Base-by-base conservation (phyloP, 2,888 invertebrate species). In the Argyresthia goedartella region DNA sequence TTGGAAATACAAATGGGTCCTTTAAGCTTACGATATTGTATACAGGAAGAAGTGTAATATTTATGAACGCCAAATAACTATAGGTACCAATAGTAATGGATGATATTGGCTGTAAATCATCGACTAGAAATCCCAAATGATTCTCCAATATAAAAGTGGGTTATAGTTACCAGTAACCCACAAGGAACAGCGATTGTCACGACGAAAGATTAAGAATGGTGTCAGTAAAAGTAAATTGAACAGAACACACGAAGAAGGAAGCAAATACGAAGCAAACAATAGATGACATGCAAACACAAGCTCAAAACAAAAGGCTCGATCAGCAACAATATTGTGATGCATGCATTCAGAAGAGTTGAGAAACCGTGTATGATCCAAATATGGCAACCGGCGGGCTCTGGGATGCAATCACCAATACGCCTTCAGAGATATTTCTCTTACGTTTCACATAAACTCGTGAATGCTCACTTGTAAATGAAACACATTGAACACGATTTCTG, bases 281-380 rank as follows among this genome's bases (percentile, higher is more conserved):
- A 25, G 25, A 25, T 25, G 6, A 25, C 25, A 25, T 25, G 25
- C 25, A 25, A 25, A 25, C 25, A 41, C 11, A 41, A 11, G 8
- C 11, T 10, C 41, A 41, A 13, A 41, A 41, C 41, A 41, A 41
- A 13, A 25, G 25, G 25, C 25, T 25, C n/a, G 46, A 47, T 34
- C 48, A 48, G 49, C 11, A 42, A 48, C 48, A 42, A 50, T 50
- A 50, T 50, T 39, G 41, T 50, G 43, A 50, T 44, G 44, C 44
- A 44, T 50, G 50, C 44, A 50, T 50, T 25, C 36, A 14, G 50
- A 43, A 43, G 41, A 41, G 41, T 42, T 39, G 49, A 25, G 33
- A 41, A 41, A 49, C 25, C 43, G 8, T 14, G n/a, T 39, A 44
- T 50, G 50, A 44, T 50, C 50, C 50, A 44, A 16, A 50, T 50